Conservation (phyloP, 2,797 vertebrate genomes). For the Phalanger gymnotis region DNA sequence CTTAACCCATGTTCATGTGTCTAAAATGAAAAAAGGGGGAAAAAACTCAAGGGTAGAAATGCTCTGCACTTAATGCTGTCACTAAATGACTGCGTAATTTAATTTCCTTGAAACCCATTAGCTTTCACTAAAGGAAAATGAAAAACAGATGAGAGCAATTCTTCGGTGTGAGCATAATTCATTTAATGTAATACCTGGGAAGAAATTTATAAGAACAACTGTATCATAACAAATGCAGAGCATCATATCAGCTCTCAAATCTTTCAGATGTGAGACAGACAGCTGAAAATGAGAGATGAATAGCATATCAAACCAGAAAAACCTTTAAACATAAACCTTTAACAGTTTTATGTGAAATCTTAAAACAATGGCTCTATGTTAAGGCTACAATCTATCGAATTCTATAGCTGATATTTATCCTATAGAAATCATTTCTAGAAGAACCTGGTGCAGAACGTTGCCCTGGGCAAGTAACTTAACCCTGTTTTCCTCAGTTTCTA, state of each 20-base stretch:
- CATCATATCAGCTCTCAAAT: background rate
- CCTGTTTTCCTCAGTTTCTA: background rate
- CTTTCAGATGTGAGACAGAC: accelerated
- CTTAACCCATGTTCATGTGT: slow-evolving; percentile 63
- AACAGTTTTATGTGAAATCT: background rate
- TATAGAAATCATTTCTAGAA: background rate
- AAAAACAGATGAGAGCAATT: slow-evolving; percentile 85
- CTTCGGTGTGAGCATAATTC: slow-evolving; percentile 83
- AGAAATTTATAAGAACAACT: slow-evolving; percentile 49
- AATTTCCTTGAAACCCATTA: slow-evolving; percentile 88
- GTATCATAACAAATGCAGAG: slow-evolving; percentile 57
- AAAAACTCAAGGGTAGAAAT: slow-evolving; percentile 78
- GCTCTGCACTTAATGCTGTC: slow-evolving; percentile 81
- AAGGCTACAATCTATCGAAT: background rate
- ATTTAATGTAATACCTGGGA: slow-evolving; percentile 80
- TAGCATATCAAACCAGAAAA: background rate
- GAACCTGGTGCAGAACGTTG: background rate
- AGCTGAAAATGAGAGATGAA: background rate
- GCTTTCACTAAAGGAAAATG: slow-evolving; percentile 86
- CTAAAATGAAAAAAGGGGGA: slow-evolving; percentile 11
- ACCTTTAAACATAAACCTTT: background rate
- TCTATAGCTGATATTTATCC: slow-evolving; percentile 15
- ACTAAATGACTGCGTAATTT: slow-evolving; percentile 86
- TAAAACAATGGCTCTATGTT: background rate
- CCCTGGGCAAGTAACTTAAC: background rate